Evolutionary conservation across 2,888 invertebrate species (phyloP), one percentile per base, ranked within the genome.

Genomic region (Dasypolia templi): DNA sequence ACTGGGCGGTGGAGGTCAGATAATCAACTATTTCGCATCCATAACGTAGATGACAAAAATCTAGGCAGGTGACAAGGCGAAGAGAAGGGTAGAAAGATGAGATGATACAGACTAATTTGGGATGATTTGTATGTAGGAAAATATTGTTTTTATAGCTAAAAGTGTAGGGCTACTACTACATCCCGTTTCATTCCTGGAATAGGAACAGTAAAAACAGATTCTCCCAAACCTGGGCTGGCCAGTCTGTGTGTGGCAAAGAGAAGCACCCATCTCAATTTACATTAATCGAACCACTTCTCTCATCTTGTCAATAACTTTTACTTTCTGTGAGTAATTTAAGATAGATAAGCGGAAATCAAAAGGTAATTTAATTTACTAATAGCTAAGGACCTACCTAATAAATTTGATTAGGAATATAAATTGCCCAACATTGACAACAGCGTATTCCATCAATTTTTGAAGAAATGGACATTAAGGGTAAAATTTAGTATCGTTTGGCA

Each of bases 261-360:
- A 35, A 74, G 4, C 49, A 44, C 19, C 11, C 19, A 44, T 26
- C 32, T 22, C 12, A 39, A 74, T 75, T 58, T 46, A 76, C 32
- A 75, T 14, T 75, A 49, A 9, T n/a, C 14, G 17, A 62, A 29
- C 42, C 29, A 19, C 19, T n/a, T n/a, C n/a, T 63, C 14, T 29
- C 26, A 49, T 39, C 39, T 59, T 39, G 39, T 39, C 49, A 63
- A 26, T 55, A 61, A 81, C 65, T 75, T 80, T 80, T 75, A 79
- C 70, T 81, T 79, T 81, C 70, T 51, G 58, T 22, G 6, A n/a
- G 14, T 44, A 77, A 53, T 51, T n/a, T 32, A 61, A 39, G 3
- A 12, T 29, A 49, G 2, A 12, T 9, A 51, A 11, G 51, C 69
- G 69, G 55, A 65, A 46, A 80, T 75, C 55, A 39, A 61, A n/a